A percentile compares a stretch with the other conserved stretches of the same genome.
Conservation (phyloP, 2,888 invertebrate genomes). For the Acrobasis consociella region DNA sequence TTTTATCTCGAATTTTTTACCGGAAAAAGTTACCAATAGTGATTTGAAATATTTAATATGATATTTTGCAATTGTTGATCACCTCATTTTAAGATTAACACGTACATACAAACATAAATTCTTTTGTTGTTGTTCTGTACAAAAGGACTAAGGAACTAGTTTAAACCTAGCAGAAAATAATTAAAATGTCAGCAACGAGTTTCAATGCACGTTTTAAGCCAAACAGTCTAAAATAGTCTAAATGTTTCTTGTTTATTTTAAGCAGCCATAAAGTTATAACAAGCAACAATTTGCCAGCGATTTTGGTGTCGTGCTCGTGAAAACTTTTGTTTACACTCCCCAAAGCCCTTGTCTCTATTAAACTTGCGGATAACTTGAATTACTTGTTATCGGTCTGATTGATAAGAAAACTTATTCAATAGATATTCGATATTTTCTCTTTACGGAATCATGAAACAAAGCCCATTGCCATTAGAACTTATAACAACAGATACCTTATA, state of each 20-base stretch:
- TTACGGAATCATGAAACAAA: neutral
- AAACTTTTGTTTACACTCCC: slow-evolving; percentile 47
- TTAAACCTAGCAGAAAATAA: neutral
- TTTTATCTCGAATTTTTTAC: too few relatives aligned
- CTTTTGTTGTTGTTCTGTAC: too few relatives aligned
- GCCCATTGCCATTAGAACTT: too few relatives aligned
- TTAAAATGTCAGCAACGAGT: neutral
- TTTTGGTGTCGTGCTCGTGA: slow-evolving; percentile 35
- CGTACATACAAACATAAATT: too few relatives aligned
- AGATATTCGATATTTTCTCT: neutral
- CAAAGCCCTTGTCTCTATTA: slow-evolving; percentile 45
- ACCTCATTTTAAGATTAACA: too few relatives aligned
- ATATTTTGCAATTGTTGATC: too few relatives aligned
- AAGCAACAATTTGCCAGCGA: slow-evolving; percentile 37
- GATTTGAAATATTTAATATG: too few relatives aligned
- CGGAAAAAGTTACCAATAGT: too few relatives aligned
- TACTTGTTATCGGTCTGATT: slow-evolving; percentile 37
- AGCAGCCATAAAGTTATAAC: slow-evolving; percentile 42
- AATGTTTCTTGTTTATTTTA: slow-evolving; percentile 24
- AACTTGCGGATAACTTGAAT: slow-evolving; percentile 48
- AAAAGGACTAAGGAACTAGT: neutral
- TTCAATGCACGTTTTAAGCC: slow-evolving; percentile 14
- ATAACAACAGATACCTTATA: too few relatives aligned
- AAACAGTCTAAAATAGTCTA: neutral
- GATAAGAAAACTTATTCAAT: slow-evolving; percentile 40